Evolutionary conservation across 2,888 invertebrate species (phyloP).

Genomic region (Tenthredo scrophulariae): DNA sequence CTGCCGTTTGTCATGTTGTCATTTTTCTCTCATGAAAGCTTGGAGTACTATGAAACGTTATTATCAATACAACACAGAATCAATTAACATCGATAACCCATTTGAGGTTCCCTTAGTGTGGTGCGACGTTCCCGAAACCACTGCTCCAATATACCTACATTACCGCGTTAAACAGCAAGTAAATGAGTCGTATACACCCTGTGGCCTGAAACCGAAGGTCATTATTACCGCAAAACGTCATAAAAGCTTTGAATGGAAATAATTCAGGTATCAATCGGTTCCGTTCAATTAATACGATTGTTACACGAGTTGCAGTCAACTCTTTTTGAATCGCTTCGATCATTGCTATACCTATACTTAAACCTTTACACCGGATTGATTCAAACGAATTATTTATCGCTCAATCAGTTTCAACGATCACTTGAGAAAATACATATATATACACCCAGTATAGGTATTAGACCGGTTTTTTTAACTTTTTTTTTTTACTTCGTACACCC

Average conservation of each 20-base stretch:
- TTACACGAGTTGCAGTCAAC: not conserved
- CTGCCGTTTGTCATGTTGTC: slow-evolving; percentile 22
- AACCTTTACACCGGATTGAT: not conserved
- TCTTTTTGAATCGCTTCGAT: not conserved
- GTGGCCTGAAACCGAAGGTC: slow-evolving; percentile 31
- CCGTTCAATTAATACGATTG: slow-evolving; percentile 39
- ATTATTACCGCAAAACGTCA: slow-evolving; percentile 31
- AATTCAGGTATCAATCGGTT: slow-evolving; percentile 1
- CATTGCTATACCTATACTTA: not conserved
- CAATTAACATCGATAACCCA: slow-evolving; percentile 5
- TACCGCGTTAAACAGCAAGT: not conserved
- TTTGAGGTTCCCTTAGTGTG: not conserved
- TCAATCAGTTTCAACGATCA: not conserved
- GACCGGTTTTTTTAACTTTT: too few species aligned
- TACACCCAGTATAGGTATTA: too few species aligned
- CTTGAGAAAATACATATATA: not conserved
- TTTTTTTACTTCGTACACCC: too few species aligned
- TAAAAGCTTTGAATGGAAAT: slow-evolving; percentile 12
- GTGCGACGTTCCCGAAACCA: not conserved
- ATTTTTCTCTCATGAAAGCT: not conserved
- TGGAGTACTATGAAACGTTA: not conserved
- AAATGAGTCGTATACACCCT: slow-evolving; percentile 31
- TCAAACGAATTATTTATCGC: not conserved
- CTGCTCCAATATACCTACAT: not conserved
- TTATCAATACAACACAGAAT: slow-evolving; percentile 2